A percentile compares a stretch with the other conserved stretches of the same genome.
Conservation (phyloP, 2,797 vertebrate genomes). For the Natrix natrix region DNA sequence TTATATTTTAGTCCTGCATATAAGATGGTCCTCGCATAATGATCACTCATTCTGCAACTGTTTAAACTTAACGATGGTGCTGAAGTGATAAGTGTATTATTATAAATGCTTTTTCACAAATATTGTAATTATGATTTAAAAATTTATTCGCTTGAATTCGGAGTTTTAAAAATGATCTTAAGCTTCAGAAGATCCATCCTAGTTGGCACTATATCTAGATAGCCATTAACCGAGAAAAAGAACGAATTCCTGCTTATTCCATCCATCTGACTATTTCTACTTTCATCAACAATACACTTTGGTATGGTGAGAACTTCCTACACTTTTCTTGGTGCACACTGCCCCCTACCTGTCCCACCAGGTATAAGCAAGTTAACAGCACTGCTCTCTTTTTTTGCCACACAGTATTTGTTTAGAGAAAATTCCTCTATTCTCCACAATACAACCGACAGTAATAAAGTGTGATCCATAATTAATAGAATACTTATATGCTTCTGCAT, state of each 20-base stretch:
- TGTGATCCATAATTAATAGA: background rate
- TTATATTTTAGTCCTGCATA: background rate
- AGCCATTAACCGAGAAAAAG: background rate
- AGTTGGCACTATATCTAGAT: background rate
- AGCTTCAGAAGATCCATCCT: background rate
- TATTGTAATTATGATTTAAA: background rate
- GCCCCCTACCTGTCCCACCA: slow-evolving; percentile 60
- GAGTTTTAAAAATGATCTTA: background rate
- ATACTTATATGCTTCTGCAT: background rate
- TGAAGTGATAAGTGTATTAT: background rate
- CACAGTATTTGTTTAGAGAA: background rate
- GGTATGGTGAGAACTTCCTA: background rate
- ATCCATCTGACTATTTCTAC: background rate
- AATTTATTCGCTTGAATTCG: background rate
- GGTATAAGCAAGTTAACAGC: background rate
- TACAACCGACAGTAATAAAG: background rate
- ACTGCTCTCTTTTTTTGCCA: accelerated
- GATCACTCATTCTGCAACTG: background rate
- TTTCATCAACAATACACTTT: background rate
- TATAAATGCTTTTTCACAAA: background rate
- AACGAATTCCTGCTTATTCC: background rate
- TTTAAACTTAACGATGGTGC: background rate
- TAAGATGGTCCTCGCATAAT: background rate
- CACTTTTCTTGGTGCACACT: slow-evolving; percentile 48
- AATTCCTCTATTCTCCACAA: background rate